Evolutionary conservation across 2,888 invertebrate species (phyloP), one percentile per base, ranked within the genome.

Genomic region (Tachina fera): DNA sequence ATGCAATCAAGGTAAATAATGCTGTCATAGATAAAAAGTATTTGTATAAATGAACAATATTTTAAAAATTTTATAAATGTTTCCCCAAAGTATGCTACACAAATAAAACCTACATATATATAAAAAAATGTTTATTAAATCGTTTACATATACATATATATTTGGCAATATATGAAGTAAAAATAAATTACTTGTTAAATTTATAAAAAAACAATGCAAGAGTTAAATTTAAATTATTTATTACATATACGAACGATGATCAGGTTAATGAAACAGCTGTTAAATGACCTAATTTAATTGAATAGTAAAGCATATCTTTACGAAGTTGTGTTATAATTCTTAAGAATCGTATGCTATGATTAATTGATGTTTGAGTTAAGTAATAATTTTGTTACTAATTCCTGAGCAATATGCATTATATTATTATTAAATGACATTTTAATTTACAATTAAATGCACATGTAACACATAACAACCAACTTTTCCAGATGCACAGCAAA

Each of bases 11-110:
- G 65, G 65, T 72, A 80, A 74, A 72, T 58, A 65, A 80, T 72
- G 58, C 49, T 49, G 49, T 58, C 49, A 72, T 22, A 80, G 65
- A 80, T 80, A 80, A 80, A 65, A 45, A 49, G 13, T n/a, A 72
- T 67, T 72, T 58, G 41, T 58, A 58, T 51, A 72, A 11, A 65
- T 72, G 41, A 49, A 72, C 72, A 41, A 56, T 71, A 71, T 56
- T 45, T 70, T 63, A 71, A 11, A 71, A 76, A 70, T 76, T 63
- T 63, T 63, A 76, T 39, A 76, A 76, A 63, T 76, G 56, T 56
- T 65, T 82, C 76, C 82, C 76, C 1, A 82, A 82, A 56, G 82
- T 75, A 81, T 68, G 11, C 41, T 16, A 43, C 41, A n/a, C 14
- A 45, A 45, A 79, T 45, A 45, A 76, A 31, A 31, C 31, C 22